Percentiles rank a stretch among this genome's conserved stretches.
phyloP scores from a whole-genome alignment of 2,113 vertebrate species.

The Cebidichthys violaceus region DNA sequence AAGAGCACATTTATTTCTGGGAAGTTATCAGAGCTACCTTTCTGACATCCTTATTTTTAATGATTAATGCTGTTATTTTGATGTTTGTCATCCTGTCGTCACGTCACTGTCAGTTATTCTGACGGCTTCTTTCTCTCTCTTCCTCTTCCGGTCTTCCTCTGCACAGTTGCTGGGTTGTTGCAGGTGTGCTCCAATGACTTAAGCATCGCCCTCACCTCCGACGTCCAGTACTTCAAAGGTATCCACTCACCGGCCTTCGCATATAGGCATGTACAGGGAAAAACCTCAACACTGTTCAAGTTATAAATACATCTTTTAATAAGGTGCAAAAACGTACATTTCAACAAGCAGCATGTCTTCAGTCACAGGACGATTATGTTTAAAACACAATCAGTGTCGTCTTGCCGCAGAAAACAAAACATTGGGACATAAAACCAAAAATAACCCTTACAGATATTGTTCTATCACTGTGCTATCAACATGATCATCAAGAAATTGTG shows the following conservation, averaged over 20 bases:
- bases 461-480: not conserved
- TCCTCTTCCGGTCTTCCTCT: slow-evolving; percentile 10
- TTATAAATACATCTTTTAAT: not conserved
- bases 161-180: slow-evolving; percentile 90
- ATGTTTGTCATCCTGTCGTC: slow-evolving; percentile 15
- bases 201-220: slow-evolving; percentile 90
- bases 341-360: not conserved
- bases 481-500: not conserved
- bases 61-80: slow-evolving; percentile 24
- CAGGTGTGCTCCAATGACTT: slow-evolving; percentile 91
- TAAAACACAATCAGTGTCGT: not conserved
- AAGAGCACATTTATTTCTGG: slow-evolving; percentile 6
- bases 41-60: slow-evolving; percentile 5
- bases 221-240: slow-evolving; percentile 96
- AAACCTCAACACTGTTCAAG: not conserved
- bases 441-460: not conserved
- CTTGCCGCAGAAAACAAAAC: not conserved
- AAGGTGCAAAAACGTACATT: not conserved
- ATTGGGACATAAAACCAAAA: not conserved
- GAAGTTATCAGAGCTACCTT: slow-evolving; percentile 29
- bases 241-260: slow-evolving; percentile 21
- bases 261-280: too few species aligned
- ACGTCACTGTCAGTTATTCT: slow-evolving; percentile 1
- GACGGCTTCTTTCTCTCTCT: slow-evolving; percentile 4
- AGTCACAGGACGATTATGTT: not conserved